Evolutionary conservation across 2,888 invertebrate species (phyloP).

Genomic region (Piscicola geometra): DNA sequence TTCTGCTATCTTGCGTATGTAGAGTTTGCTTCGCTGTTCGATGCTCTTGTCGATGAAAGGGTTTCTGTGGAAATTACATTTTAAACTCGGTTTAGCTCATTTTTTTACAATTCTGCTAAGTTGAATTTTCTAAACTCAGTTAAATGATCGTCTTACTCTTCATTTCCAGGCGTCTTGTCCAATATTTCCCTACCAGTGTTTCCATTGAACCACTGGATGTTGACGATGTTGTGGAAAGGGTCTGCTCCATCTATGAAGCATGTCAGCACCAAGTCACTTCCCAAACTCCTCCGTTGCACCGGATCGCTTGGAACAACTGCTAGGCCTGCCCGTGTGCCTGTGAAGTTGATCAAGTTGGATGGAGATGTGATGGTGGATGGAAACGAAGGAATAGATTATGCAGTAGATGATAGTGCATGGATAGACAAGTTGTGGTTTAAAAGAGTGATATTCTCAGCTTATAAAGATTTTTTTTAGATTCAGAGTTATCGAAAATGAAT

Average conservation of each 20-base stretch:
- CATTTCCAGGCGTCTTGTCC: slow-evolving; percentile 34
- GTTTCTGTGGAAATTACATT: slow-evolving; percentile 19
- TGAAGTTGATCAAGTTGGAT: too few species aligned
- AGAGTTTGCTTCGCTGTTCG: slow-evolving; percentile 39
- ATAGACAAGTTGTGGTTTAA: too few species aligned
- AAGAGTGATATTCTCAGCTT: too few species aligned
- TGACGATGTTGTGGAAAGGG: slow-evolving; percentile 34
- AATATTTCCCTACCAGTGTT: slow-evolving; percentile 31
- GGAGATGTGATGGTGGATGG: too few species aligned
- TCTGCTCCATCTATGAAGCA: slow-evolving; percentile 28
- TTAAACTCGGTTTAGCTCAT: neutral
- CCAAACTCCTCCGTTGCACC: slow-evolving; percentile 22
- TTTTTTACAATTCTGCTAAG: neutral
- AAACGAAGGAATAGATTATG: too few species aligned
- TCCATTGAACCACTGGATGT: slow-evolving; percentile 38
- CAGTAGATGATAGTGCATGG: too few species aligned
- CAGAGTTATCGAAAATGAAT: too few species aligned
- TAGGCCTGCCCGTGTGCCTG: neutral
- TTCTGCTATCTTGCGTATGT: slow-evolving; percentile 41
- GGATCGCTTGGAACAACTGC: slow-evolving; percentile 16
- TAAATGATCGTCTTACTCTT: slow-evolving; percentile 29
- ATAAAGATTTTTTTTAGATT: too few species aligned
- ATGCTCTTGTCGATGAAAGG: slow-evolving; percentile 37
- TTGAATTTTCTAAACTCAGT: too few species aligned
- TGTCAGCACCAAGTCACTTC: slow-evolving; percentile 34